Evolutionary conservation across 2,797 vertebrate genomes (phyloP), one percentile per base, ranked within the genome.

Genomic region (Chiloscyllium punctatum): DNA sequence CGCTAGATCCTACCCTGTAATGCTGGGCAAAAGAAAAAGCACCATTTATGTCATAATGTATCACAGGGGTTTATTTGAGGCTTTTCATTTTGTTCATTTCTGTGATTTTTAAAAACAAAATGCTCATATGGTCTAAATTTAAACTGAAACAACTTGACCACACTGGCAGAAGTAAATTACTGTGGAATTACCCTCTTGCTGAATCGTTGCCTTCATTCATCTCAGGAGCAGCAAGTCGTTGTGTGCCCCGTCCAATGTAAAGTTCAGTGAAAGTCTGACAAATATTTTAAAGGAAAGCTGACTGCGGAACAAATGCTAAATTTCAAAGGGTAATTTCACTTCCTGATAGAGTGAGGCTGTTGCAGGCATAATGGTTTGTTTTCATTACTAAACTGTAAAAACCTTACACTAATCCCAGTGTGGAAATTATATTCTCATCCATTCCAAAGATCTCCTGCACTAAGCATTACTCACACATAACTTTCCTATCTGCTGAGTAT

Each of bases 311-410:
- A 97, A 97, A 97, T 98, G 97, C 97, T 97, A 97, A 97, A 96
- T 98, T 98, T 98, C 97, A 98, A 98, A 97, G 98, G 97, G 97
- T 97, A 97, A 98, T 98, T 97, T 98, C 98, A 98, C 98, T 98
- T 98, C 98, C 98, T 98, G 98, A 98, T 98, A 98, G 98, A 98
- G 98, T 98, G 98, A 97, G 97, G 98, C 96, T 97, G 96, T 86
- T 96, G 91, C 74, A 48, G 86, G 97, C 98, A 98, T 99, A 99
- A 98, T 98, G 98, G 98, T 98, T 98, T 98, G 98, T 98, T 98
- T 98, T 98, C 98, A 98, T 98, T 98, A 98, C 98, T 98, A 96
- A 97, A 98, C 98, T 98, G 98, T 98, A 98, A 99, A 99, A 99
- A 99, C 97, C 98, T 98, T 98, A 98, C 98, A 98, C 98, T 98